Percentiles rank a stretch among this genome's conserved stretches.
phyloP scores from a whole-genome alignment of 2,888 invertebrate genomes.

The Adelognathus sp. region DNA sequence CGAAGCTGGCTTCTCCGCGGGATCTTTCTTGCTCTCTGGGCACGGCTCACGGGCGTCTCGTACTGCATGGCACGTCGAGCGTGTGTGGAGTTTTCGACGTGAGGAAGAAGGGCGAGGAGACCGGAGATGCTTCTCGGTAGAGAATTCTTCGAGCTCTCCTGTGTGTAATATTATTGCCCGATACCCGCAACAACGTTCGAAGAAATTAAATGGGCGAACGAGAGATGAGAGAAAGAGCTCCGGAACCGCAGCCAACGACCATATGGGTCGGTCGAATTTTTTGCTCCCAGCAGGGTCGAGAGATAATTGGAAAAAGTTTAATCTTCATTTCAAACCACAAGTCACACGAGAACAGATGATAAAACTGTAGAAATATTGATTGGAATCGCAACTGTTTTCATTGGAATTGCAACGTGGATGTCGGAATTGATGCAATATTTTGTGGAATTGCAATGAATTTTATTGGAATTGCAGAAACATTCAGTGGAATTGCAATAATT shows the following conservation, averaged over 20 bases:
- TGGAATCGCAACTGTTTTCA: too few species aligned
- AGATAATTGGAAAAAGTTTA: neutral
- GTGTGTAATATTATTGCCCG: conserved; percentile 46
- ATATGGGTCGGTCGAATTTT: conserved; percentile 54
- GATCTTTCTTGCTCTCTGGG: conserved; percentile 42
- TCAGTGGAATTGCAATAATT: neutral
- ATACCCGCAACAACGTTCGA: conserved; percentile 34
- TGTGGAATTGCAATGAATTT: too few species aligned
- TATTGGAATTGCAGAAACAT: too few species aligned
- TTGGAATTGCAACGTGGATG: too few species aligned
- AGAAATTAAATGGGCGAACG: conserved; percentile 24
- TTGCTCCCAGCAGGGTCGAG: neutral
- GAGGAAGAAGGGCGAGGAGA: conserved; percentile 7
- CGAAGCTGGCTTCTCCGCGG: conserved; percentile 3
- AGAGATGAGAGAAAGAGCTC: neutral
- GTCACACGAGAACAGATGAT: neutral
- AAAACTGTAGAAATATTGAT: too few species aligned
- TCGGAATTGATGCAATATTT: neutral
- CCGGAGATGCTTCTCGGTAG: conserved; percentile 19
- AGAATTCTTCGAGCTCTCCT: conserved; percentile 6
- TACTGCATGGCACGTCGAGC: neutral
- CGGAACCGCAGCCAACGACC: neutral
- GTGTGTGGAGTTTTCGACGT: conserved; percentile 2
- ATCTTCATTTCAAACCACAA: neutral
- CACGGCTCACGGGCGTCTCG: conserved; percentile 48